Evolutionary conservation across 2,888 invertebrate species (phyloP).

Genomic region (Nomada hirtipes): DNA sequence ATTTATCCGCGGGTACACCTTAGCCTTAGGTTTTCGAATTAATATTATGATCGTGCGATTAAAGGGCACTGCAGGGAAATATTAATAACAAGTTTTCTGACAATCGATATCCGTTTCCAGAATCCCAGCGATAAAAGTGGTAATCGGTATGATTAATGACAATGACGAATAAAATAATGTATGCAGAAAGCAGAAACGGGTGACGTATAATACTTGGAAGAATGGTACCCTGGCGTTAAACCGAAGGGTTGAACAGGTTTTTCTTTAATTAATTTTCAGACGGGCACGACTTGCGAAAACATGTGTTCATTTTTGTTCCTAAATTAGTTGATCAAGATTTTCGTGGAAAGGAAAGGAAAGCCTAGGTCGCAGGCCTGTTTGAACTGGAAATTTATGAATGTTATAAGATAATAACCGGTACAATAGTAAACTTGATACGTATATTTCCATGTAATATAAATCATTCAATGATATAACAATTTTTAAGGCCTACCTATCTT

Average conservation of each 20-base stretch:
- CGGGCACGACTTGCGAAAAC: too few species aligned
- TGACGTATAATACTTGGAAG: neutral
- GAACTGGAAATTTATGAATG: too few species aligned
- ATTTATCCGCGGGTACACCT: too few species aligned
- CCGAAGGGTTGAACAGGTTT: neutral
- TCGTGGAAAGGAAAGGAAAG: too few species aligned
- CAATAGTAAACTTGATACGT: neutral
- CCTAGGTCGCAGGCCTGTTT: too few species aligned
- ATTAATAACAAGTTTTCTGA: too few species aligned
- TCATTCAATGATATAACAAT: neutral
- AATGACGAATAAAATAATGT: neutral
- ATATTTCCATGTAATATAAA: slow-evolving; percentile 25
- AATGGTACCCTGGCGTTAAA: neutral
- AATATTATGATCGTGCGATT: too few species aligned
- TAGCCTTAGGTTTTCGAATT: too few species aligned
- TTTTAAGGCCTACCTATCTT: slow-evolving; percentile 2
- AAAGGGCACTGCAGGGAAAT: too few species aligned
- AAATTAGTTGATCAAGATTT: too few species aligned
- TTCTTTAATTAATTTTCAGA: neutral
- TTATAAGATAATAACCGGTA: too few species aligned
- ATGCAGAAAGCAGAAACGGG: neutral
- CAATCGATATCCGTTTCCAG: neutral
- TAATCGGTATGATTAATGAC: neutral
- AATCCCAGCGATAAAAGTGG: neutral
- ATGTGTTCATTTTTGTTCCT: too few species aligned